Evolutionary conservation across 2,797 vertebrate species (phyloP), one percentile per base, ranked within the genome.

Genomic region (Urocyon cinereoargenteus): DNA sequence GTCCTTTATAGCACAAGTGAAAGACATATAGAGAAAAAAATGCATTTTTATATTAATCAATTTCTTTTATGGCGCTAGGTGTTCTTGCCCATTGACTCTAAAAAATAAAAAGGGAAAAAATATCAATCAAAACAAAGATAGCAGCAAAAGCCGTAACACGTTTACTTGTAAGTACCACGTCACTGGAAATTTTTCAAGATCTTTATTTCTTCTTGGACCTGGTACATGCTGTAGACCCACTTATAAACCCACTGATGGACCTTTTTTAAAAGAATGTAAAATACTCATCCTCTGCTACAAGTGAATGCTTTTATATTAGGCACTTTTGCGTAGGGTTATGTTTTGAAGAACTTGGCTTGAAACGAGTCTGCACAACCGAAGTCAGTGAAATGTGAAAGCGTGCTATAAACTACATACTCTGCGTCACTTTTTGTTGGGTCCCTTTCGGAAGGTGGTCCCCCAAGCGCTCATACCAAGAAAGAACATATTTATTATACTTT

Each of bases 301-400:
- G 31, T 16, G 90, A 75, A 87, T 90, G 31, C n/a, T 95, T 93
- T 94, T 91, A 61, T 51, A 26, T 62, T 45, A 94, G 31, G 84
- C 4, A 28, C 73, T 89, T 95, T 75, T 94, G 28, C 45, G 55
- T 82, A 51, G 19, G 24, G 24, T 57, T 93, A 28, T 72, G 6
- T 75, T 97, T 97, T 90, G 28, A 68, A 88, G 93, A 94, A 53
- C 3, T 34, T 94, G 28, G 18, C 57, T 86, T 87, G 77, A 93
- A 90, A 82, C 18, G 95, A 93, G 40, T 57, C n/a, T 45, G 7
- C 36, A 78, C 18, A 94, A 62, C 5, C 14, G 49, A 59, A 75
- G n/a, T 73, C 64, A n/a, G 49, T 31, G 57, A 91, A 70, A 55
- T 92, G 73, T 0, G 53, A 83, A 92, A 40, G 55, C 18, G 0